Evolutionary conservation across 2,113 vertebrate genomes (phyloP).

Genomic region (Aplodontia rufa): DNA sequence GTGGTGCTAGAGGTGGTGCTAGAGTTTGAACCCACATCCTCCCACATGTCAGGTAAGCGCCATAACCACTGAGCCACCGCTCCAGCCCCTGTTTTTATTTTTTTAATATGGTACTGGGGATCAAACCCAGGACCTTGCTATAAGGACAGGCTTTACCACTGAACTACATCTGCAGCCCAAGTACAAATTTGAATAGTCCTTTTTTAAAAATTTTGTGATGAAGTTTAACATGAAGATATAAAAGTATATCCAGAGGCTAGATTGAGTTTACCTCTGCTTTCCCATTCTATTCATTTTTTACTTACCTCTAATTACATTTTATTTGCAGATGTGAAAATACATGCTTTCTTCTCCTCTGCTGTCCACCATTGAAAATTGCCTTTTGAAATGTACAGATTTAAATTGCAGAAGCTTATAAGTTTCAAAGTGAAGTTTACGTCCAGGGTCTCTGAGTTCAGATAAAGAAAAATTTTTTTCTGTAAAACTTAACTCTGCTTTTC

Average conservation of each 20-base stretch:
- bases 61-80: too few relatives aligned
- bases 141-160: too few relatives aligned
- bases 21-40: too few relatives aligned
- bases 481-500: not conserved
- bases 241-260: not conserved
- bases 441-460: not conserved
- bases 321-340: constrained; percentile 1
- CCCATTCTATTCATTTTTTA: not conserved
- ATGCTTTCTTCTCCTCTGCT: not conserved
- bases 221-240: not conserved
- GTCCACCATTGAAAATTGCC: not conserved
- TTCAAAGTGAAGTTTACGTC: not conserved
- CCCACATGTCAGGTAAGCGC: too few relatives aligned
- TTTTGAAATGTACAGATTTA: not conserved
- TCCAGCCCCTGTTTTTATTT: too few relatives aligned
- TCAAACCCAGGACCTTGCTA: not conserved
- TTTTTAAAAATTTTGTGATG: not conserved
- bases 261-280: not conserved
- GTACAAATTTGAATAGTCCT: not conserved
- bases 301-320: not conserved
- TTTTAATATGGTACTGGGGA: too few relatives aligned
- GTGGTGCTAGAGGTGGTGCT: too few relatives aligned
- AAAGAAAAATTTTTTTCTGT: not conserved
- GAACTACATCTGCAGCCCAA: not conserved
- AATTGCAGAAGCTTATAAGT: not conserved